Base-by-base conservation (phyloP, 2,113 vertebrate genomes). In the Sphyrna mokarran region DNA sequence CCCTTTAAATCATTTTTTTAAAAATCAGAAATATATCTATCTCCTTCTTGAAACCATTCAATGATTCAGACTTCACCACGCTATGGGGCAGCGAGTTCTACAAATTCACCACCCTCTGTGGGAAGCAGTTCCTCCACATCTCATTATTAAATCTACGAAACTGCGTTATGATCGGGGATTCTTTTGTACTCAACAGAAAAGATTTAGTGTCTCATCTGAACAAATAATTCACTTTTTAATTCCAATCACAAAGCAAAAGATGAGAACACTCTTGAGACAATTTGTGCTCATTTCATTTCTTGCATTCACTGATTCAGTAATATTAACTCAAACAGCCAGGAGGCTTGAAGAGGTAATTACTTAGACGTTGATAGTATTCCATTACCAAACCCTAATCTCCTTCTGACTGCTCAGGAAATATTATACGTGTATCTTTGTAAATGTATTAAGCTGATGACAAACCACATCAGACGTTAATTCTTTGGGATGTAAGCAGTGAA, bases 211-310 rank as follows among this genome's bases (percentile, higher is more conserved):
- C 61, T 63, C 33, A 91, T 66, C 58, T 16, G 61, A 91, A 91
- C 4, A 20, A n/a, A 63, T 93, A 16, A 93, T 93, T 63, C 89
- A 66, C 89, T 91, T 66, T 68, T 66, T 93, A 93, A 93, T 66
- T 63, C 89, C 8, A 66, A 22, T 1, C 63, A 37, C 5, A 66
- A 63, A 93, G 18, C 20, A n/a, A 37, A 66, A 66, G 33, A 93
- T 23, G 89, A 68, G 9, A 93, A 29, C 18, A 18, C 33, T n/a
- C n/a, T 93, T 37, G 33, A 66, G 61, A 18, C 61, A 66, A 93
- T 37, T 93, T 37, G 89, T 66, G 58, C 63, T 20, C 18, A 66
- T 93, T 93, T 93, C 33, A 93, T 93, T 93, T 66, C 89, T 18
- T 37, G 4, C 63, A 23, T 66, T 93, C 33, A 22, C 16, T 91